These are phyloP conservation scores for Lanius ludovicianus DNA, from an alignment of 2,113 vertebrate genomes.

Conservation along the genomic window DNA sequence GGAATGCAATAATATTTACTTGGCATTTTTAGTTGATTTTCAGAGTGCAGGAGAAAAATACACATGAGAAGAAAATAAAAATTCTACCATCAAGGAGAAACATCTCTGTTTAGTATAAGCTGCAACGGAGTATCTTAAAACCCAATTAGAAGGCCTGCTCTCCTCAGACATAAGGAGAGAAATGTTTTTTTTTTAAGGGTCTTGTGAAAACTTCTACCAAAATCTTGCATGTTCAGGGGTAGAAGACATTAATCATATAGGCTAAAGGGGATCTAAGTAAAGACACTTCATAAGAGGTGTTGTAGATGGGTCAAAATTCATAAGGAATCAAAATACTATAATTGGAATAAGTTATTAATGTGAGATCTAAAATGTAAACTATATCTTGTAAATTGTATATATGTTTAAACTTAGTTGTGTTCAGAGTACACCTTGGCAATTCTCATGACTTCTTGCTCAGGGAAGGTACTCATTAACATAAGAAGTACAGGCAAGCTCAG, in stretches of 20 bases:
- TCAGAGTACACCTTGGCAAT: too few species aligned
- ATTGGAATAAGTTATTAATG: too few species aligned
- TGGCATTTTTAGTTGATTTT: not conserved
- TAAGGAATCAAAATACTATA: too few species aligned
- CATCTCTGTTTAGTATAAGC: not conserved
- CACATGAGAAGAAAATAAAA: not conserved
- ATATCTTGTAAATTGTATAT: too few species aligned
- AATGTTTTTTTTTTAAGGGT: not conserved
- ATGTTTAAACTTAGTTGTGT: too few species aligned
- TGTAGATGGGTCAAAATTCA: too few species aligned
- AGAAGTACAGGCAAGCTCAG: too few species aligned
- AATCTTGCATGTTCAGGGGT: not conserved
- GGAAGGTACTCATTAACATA: too few species aligned
- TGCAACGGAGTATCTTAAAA: not conserved
- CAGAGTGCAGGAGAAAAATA: not conserved
- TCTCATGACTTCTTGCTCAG: too few species aligned
- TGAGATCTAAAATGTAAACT: too few species aligned
- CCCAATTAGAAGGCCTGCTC: not conserved
- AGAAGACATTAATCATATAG: not conserved
- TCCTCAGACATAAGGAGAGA: not conserved
- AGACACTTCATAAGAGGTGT: not conserved
- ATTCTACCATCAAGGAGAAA: not conserved
- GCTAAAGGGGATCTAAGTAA: not conserved
- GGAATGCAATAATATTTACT: not conserved
- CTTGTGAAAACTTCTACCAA: not conserved